Percentiles rank a stretch among this genome's conserved stretches.
Conservation (phyloP, 2,888 invertebrate species). For the Temnothorax rugatulus region DNA sequence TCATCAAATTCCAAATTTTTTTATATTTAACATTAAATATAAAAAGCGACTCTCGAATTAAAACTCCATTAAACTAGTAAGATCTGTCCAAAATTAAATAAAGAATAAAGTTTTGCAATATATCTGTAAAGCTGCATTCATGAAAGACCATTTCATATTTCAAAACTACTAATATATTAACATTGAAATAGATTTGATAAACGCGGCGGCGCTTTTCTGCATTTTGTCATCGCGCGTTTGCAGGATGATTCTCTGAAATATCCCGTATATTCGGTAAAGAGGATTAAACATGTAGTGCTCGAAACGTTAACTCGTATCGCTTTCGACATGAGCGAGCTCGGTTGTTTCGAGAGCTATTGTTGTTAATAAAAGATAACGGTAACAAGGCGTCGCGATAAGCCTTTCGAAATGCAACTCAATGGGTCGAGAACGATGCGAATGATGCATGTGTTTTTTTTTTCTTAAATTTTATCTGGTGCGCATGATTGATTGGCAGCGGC, state of each 20-base stretch:
- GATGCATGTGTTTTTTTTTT: conserved; percentile 19
- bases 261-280: neutral
- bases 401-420: conserved; percentile 22
- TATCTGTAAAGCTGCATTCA: neutral
- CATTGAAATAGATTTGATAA: neutral
- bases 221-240: neutral
- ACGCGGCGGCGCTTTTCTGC: neutral
- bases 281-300: neutral
- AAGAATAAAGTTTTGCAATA: neutral
- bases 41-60: neutral
- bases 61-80: neutral
- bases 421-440: neutral
- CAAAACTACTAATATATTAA: neutral
- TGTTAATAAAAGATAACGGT: conserved; percentile 30
- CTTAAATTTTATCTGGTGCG: conserved; percentile 25
- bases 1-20: neutral
- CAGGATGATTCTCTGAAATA: neutral
- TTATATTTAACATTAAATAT: neutral
- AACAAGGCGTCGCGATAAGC: conserved; percentile 17
- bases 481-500: conserved; percentile 30
- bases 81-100: neutral
- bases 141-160: neutral
- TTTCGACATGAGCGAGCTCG: neutral
- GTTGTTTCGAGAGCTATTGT: conserved; percentile 18
- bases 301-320: conserved; percentile 28